These are phyloP conservation scores for Myotis findleyi DNA, from an alignment of 2,797 vertebrate genomes.

Conservation along the genomic window DNA sequence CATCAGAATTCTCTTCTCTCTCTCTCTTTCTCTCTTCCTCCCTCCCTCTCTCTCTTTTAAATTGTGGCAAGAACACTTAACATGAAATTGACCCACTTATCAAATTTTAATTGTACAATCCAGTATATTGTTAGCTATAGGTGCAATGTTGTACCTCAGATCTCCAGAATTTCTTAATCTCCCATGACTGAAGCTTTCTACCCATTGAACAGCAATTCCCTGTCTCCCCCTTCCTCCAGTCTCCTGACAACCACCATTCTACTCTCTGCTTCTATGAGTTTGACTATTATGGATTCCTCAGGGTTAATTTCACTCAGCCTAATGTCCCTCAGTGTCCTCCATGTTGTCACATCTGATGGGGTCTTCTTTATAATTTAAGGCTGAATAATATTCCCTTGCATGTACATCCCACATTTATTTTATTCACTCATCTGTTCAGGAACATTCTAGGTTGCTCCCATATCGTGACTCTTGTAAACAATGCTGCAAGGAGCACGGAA, in stretches of 20 bases:
- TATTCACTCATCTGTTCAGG: neutral
- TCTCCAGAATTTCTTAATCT: neutral
- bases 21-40: no score
- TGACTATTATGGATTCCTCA: neutral
- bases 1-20: neutral
- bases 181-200: neutral
- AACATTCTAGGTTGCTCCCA: neutral
- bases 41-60: no score
- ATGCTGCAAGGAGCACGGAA: neutral
- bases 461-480: neutral
- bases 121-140: neutral
- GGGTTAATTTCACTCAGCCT: neutral
- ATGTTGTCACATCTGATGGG: neutral
- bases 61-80: neutral
- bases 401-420: no score
- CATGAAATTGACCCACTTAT: neutral
- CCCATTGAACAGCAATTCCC: neutral
- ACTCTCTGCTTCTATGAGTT: neutral
- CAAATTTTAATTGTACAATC: neutral
- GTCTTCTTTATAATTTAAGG: neutral
- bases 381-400: neutral
- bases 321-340: neutral
- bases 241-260: neutral
- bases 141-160: no score
- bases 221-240: fast-evolving